Conservation (phyloP, 2,888 invertebrate genomes). For the Gymnocheta viridis region DNA sequence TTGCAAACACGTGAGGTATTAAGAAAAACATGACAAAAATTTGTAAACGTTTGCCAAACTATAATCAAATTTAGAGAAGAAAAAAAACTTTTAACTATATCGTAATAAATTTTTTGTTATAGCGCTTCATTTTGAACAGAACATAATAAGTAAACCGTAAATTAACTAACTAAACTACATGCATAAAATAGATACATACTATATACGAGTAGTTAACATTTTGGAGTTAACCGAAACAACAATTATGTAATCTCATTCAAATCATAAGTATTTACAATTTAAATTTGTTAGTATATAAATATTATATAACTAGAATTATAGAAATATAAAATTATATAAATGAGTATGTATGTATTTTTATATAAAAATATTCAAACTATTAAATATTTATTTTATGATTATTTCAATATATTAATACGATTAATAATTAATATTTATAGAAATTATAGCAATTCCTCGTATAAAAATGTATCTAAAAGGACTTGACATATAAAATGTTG, state of each 20-base stretch:
- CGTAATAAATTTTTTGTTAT: slow-evolving; percentile 77
- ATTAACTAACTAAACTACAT: slow-evolving; percentile 32
- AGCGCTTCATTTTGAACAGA: slow-evolving; percentile 63
- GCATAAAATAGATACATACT: slow-evolving; percentile 36
- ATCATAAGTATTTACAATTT: slow-evolving; percentile 27
- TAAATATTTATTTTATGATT: background rate
- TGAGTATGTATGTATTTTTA: background rate
- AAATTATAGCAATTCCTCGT: background rate
- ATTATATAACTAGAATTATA: no score
- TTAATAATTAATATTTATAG: background rate
- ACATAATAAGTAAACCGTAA: slow-evolving; percentile 37
- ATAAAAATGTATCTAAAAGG: background rate
- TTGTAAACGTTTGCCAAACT: slow-evolving; percentile 63
- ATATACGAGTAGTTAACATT: slow-evolving; percentile 41
- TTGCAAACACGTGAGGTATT: slow-evolving; percentile 95
- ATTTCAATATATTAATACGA: background rate
- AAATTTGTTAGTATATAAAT: background rate
- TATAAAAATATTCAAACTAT: background rate
- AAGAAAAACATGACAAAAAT: slow-evolving; percentile 70
- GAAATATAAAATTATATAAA: background rate
- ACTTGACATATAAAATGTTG: background rate
- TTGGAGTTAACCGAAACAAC: slow-evolving; percentile 29
- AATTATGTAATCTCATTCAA: slow-evolving; percentile 24
- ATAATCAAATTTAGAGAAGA: slow-evolving; percentile 72
- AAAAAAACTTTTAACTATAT: slow-evolving; percentile 66